Percentiles rank a stretch among this genome's conserved stretches.
phyloP scores from a whole-genome alignment of 2,113 vertebrate genomes.

The Nycticebus coucang region DNA sequence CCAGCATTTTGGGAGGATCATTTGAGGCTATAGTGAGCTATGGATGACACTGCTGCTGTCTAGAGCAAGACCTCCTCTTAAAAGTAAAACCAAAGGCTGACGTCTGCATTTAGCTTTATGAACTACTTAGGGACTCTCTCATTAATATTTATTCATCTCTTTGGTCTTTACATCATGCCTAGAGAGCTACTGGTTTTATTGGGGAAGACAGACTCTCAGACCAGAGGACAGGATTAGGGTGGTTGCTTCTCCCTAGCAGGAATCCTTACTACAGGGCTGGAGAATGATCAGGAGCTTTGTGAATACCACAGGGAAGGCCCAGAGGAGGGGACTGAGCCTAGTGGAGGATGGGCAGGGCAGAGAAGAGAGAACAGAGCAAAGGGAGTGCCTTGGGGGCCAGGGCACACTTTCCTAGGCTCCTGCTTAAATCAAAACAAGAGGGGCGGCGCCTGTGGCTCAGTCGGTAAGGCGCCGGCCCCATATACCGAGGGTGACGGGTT shows the following conservation, averaged over 20 bases:
- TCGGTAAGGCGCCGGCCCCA: no score
- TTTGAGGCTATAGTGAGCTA: no score
- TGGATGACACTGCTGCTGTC: no score
- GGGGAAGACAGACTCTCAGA: not conserved
- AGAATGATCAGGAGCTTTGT: not conserved
- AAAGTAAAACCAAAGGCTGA: not conserved
- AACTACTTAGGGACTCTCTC: not conserved
- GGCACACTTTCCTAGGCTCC: not conserved
- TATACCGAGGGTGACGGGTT: no score
- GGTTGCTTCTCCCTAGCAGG: not conserved
- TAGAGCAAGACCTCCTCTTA: no score
- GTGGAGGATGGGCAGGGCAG: not conserved
- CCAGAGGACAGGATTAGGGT: not conserved
- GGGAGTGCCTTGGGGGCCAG: accelerated
- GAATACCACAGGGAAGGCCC: not conserved
- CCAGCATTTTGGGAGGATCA: no score
- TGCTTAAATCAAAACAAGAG: not conserved
- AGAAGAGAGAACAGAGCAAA: no score
- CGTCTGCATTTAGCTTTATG: not conserved
- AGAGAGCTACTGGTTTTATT: not conserved
- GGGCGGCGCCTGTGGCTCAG: no score
- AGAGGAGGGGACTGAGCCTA: not conserved
- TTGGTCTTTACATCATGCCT: not conserved
- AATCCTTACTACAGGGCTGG: not conserved
- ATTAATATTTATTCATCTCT: not conserved